phyloP scores from a whole-genome alignment of 2,113 vertebrate genomes.

The Albula glossodonta region DNA sequence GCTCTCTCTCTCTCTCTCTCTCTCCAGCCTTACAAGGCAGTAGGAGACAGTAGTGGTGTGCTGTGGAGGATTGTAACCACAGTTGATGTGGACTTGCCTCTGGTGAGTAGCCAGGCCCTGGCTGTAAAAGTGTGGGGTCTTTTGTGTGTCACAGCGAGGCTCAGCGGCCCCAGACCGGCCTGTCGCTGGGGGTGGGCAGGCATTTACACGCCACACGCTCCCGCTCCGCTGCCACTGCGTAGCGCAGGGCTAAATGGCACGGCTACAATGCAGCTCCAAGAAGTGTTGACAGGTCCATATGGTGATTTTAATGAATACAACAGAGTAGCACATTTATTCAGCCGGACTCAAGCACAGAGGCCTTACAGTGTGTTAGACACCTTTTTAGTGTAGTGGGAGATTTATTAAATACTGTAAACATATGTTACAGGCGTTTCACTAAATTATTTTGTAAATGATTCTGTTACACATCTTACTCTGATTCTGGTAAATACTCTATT shows the following conservation, averaged over 20 bases:
- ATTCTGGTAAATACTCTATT: slow-evolving; percentile 71
- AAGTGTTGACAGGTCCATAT: slow-evolving; percentile 99
- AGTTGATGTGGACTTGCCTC: slow-evolving; percentile 69
- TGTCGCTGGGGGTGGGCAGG: slow-evolving; percentile 77
- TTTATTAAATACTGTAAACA: slow-evolving; percentile 85
- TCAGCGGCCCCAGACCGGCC: slow-evolving; percentile 73
- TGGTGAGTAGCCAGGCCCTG: slow-evolving; percentile 71
- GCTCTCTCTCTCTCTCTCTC: neutral
- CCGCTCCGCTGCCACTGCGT: slow-evolving; percentile 91
- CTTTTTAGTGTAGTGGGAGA: slow-evolving; percentile 87
- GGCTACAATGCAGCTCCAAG: slow-evolving; percentile 91
- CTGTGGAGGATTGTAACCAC: slow-evolving; percentile 64
- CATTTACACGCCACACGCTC: slow-evolving; percentile 81
- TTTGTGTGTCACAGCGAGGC: slow-evolving; percentile 71
- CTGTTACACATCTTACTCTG: slow-evolving; percentile 91
- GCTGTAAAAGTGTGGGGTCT: slow-evolving; percentile 67
- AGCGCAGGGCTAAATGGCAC: slow-evolving; percentile 97
- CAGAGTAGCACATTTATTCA: slow-evolving; percentile 75
- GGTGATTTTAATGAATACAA: slow-evolving; percentile 99
- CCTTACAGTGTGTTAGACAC: slow-evolving; percentile 76
- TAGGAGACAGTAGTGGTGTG: slow-evolving; percentile 58
- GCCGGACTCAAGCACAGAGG: slow-evolving; percentile 85
- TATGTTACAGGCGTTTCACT: slow-evolving; percentile 98
- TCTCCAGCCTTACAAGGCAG: slow-evolving; percentile 35
- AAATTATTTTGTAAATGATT: slow-evolving; percentile 78